These are phyloP conservation scores for Orussus abietinus DNA, from an alignment of 1,140 invertebrate genomes.

Conservation along the genomic window DNA sequence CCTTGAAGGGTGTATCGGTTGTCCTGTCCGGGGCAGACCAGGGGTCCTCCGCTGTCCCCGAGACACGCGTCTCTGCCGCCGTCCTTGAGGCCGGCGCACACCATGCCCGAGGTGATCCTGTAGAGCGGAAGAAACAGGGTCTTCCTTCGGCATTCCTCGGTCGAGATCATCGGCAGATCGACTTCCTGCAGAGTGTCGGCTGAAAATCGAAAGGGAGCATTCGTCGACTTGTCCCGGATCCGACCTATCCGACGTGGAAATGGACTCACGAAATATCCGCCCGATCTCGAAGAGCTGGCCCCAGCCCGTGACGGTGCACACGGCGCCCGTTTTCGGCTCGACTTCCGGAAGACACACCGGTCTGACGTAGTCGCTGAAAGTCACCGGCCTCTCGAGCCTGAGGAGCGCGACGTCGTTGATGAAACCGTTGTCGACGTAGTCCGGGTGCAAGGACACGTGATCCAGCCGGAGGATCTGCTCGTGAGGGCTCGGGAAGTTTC, in stretches of 20 bases:
- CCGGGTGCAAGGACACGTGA: constrained; percentile 69
- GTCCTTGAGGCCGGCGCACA: constrained; percentile 63
- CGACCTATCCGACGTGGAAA: too few species aligned
- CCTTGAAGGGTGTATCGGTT: constrained; percentile 47
- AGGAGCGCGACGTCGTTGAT: constrained; percentile 78
- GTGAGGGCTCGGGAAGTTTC: constrained; percentile 70
- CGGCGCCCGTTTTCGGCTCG: constrained; percentile 59
- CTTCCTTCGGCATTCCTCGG: constrained; percentile 72
- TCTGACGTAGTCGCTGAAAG: constrained; percentile 71
- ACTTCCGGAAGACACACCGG: constrained; percentile 66
- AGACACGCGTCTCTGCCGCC: constrained; percentile 64
- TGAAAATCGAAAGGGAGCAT: too few species aligned
- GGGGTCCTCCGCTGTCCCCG: constrained; percentile 64
- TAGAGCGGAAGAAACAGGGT: constrained; percentile 76
- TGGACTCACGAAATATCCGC: constrained; percentile 78
- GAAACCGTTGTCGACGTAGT: constrained; percentile 73
- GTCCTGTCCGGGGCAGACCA: constrained; percentile 56
- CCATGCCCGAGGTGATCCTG: constrained; percentile 63
- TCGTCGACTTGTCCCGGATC: too few species aligned
- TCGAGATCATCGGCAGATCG: constrained; percentile 77
- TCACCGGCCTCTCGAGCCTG: constrained; percentile 59
- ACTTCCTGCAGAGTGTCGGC: constrained; percentile 86
- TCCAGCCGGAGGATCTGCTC: constrained; percentile 63
- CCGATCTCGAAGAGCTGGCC: constrained; percentile 78
- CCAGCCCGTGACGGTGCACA: constrained; percentile 79